Base-by-base conservation (phyloP, 2,113 vertebrate species). In the Onychostoma macrolepis region DNA sequence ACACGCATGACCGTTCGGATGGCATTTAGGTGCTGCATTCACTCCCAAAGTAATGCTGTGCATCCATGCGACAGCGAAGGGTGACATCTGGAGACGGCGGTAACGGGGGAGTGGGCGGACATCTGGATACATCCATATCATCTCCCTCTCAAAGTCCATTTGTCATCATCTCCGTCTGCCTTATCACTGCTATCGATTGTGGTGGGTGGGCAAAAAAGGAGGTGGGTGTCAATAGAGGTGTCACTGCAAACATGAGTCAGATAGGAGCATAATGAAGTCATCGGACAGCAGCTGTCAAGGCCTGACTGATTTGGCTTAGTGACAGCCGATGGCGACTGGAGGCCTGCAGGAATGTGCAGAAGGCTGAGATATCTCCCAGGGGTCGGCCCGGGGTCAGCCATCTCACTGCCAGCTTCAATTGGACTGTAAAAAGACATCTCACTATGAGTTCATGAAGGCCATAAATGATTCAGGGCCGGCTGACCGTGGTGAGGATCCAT, bases 211-310 rank as follows among this genome's bases (percentile, higher is more conserved):
- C 15, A 33, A 53, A 76, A 50, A 84, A 74, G 30, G 24, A 79
- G 76, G 79, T 67, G 84, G 89, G 91, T 90, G 92, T 89, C 91
- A 93, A 94, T 94, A 93, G 94, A 94, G 91, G 93, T 93, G 94
- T 95, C 94, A 94, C 86, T 87, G 90, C 93, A 93, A 92, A 94
- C 94, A 94, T 86, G 92, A 93, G 92, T 90, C 91, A 92, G 92
- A 93, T 90, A 89, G 93, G 90, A 91, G 90, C 94, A 95, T 95
- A 95, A 95, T 94, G 93, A 95, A 95, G 95, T 94, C 91, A 91
- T 95, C 90, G 89, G 92, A 79, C 26, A 77, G 82, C 65, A 72
- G 85, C 87, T 89, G 88, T 86, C 86, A 87, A 65, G 86, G 89
- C 72, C 91, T 89, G 87, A 88, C 91, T 93, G 93, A 94, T 92